These are phyloP conservation scores for Delphinus delphis DNA, from an alignment of 2,113 vertebrate genomes.

Conservation along the genomic window DNA sequence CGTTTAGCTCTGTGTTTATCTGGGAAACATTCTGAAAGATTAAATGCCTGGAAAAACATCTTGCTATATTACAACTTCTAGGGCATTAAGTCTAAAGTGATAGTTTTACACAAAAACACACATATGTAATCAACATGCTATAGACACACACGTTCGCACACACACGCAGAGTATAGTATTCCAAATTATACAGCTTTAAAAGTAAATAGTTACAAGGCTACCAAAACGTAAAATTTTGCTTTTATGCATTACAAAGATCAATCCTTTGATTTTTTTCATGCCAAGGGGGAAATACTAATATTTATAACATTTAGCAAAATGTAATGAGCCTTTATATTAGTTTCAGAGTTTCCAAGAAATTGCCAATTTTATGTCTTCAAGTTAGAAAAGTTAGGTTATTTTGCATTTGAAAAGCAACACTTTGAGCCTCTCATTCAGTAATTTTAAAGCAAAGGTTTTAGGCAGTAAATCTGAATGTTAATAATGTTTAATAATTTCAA, in stretches of 20 bases:
- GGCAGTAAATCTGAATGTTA: background rate
- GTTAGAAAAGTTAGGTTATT: slow-evolving; percentile 46
- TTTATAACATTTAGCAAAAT: slow-evolving; percentile 49
- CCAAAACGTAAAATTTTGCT: background rate
- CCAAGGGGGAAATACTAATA: background rate
- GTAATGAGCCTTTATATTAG: slow-evolving; percentile 14
- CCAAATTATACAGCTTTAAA: background rate
- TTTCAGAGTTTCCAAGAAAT: slow-evolving; percentile 32
- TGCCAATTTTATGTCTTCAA: slow-evolving; percentile 51
- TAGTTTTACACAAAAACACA: background rate
- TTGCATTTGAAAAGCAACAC: background rate
- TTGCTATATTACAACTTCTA: background rate
- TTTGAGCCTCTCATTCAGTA: background rate
- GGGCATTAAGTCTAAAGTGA: background rate
- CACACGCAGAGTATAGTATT: background rate
- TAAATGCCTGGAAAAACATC: slow-evolving; percentile 44
- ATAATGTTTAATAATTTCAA: background rate
- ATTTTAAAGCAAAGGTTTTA: slow-evolving; percentile 33
- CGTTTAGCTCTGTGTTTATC: background rate
- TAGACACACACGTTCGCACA: background rate
- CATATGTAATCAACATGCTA: background rate
- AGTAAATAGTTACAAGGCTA: background rate
- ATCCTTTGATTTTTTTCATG: slow-evolving; percentile 19
- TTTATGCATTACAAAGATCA: background rate
- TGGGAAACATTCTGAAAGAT: background rate